These are phyloP conservation scores for Erethizon dorsatum DNA, from an alignment of 2,797 vertebrate genomes.

Conservation along the genomic window DNA sequence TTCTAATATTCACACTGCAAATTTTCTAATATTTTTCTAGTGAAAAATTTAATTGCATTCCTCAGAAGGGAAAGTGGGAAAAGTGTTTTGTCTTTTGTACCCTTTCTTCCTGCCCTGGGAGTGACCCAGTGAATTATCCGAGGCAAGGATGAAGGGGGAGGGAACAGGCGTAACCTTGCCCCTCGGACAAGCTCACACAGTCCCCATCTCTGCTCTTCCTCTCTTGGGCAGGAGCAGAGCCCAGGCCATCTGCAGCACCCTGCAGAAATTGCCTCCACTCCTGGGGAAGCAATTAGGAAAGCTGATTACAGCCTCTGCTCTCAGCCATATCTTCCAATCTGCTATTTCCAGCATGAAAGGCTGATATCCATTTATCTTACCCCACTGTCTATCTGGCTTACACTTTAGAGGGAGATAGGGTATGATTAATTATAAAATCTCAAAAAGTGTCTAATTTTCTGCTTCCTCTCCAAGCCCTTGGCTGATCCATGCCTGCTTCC, in stretches of 20 bases:
- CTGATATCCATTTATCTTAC: conserved; percentile 11
- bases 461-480: neutral
- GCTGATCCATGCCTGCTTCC: neutral
- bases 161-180: fast-evolving
- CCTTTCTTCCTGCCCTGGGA: neutral
- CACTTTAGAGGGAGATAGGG: neutral
- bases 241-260: neutral
- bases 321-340: neutral
- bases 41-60: neutral
- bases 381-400: neutral
- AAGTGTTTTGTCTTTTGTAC: neutral
- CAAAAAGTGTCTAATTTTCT: neutral
- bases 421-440: conserved; percentile 48
- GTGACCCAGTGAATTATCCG: neutral
- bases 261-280: neutral
- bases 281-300: neutral
- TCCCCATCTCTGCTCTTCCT: neutral
- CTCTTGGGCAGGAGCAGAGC: neutral
- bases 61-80: neutral
- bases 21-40: neutral
- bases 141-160: neutral
- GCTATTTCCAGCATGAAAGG: neutral
- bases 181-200: neutral
- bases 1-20: neutral
- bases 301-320: neutral